Evolutionary conservation across 2,888 invertebrate genomes (phyloP).

Genomic region (Agriopis leucophaearia): DNA sequence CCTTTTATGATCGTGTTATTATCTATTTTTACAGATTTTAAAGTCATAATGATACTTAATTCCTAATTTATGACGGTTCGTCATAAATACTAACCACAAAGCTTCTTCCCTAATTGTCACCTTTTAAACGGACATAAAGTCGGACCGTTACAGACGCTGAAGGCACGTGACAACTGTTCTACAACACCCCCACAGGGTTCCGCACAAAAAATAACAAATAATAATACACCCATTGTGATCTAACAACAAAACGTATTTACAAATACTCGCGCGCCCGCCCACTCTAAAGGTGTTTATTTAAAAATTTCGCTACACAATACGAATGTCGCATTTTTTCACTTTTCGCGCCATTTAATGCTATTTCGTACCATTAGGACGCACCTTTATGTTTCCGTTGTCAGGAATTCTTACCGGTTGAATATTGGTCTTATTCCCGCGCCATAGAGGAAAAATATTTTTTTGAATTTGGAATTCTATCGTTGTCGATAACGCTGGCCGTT

Average conservation of each 20-base stretch:
- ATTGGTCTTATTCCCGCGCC: conserved; percentile 51
- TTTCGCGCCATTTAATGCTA: conserved; percentile 85
- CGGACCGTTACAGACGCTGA: conserved; percentile 48
- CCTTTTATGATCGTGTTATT: too few species aligned
- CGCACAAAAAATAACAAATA: conserved; percentile 57
- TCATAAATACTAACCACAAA: conserved; percentile 25
- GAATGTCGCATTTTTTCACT: conserved; percentile 77
- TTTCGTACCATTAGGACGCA: conserved; percentile 69
- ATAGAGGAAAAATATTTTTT: conserved; percentile 45
- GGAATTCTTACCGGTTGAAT: conserved; percentile 45
- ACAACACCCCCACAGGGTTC: conserved; percentile 54
- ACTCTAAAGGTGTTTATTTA: conserved; percentile 86
- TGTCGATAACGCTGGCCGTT: conserved; percentile 50
- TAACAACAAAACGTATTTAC: conserved; percentile 82
- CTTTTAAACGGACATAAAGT: conserved; percentile 39
- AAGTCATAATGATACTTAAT: too few species aligned
- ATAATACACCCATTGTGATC: conserved; percentile 60
- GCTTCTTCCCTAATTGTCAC: conserved; percentile 43
- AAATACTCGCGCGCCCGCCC: conserved; percentile 84
- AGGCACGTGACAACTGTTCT: conserved; percentile 61
- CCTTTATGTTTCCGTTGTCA: conserved; percentile 47
- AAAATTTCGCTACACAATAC: conserved; percentile 77
- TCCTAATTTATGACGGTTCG: conserved; percentile 1
- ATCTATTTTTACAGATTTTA: too few species aligned
- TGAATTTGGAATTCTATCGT: conserved; percentile 40